phyloP scores from a whole-genome alignment of 2,888 invertebrate genomes.

The Apocheima hispidaria region DNA sequence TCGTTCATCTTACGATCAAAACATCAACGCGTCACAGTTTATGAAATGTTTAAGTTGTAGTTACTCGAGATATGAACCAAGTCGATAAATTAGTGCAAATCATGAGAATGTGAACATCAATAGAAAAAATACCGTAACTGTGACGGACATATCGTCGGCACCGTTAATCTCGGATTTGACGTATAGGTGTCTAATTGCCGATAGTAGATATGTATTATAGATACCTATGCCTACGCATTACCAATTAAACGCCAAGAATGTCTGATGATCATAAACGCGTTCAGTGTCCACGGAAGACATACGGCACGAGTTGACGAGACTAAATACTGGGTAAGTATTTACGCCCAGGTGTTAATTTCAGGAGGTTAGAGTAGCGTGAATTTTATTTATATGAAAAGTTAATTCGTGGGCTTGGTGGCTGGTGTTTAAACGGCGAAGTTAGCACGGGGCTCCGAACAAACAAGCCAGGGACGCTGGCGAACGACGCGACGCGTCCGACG shows the following conservation, averaged over 20 bases:
- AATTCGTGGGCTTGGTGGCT: conserved; percentile 82
- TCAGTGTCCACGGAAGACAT: conserved; percentile 58
- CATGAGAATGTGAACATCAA: conserved; percentile 37
- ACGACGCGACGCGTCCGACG: conserved; percentile 10
- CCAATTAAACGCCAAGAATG: conserved; percentile 56
- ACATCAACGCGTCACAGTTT: background rate
- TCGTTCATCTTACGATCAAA: no score
- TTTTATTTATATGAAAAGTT: conserved; percentile 87
- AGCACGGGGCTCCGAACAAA: conserved; percentile 82
- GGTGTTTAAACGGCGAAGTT: conserved; percentile 84
- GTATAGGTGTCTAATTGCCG: conserved; percentile 59
- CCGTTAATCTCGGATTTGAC: conserved; percentile 51
- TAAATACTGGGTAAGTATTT: conserved; percentile 73
- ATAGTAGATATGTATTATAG: conserved; percentile 28
- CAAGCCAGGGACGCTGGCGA: conserved; percentile 52
- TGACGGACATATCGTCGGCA: conserved; percentile 44
- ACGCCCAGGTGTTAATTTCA: conserved; percentile 85
- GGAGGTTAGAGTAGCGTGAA: conserved; percentile 86
- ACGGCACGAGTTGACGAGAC: conserved; percentile 76
- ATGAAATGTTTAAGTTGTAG: background rate
- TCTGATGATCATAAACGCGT: conserved; percentile 59
- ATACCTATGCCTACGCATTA: conserved; percentile 31
- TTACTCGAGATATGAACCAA: background rate
- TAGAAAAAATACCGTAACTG: conserved; percentile 45
- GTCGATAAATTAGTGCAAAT: conserved; percentile 41